Conservation (phyloP, 2,888 invertebrate species). For the Mystacides longicornis region DNA sequence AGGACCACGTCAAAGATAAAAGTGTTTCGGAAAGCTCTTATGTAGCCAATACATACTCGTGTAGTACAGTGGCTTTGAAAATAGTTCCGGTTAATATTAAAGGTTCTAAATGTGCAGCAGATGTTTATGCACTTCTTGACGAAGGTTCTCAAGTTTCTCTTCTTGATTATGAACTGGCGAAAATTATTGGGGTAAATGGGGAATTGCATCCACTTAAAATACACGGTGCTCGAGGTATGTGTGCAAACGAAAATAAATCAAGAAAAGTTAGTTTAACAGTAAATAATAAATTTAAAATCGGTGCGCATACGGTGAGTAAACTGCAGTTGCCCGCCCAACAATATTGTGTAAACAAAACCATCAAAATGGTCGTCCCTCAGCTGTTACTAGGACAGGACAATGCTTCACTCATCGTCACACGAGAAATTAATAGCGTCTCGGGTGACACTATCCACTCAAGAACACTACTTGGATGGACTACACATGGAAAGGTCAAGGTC, state of each 20-base stretch:
- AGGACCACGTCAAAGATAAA: not conserved
- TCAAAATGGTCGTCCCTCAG: not conserved
- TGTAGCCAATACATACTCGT: not conserved
- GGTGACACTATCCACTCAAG: not conserved
- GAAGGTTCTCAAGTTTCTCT: constrained; percentile 28
- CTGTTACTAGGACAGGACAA: not conserved
- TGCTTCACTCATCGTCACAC: not conserved
- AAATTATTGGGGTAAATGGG: constrained; percentile 24
- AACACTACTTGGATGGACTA: not conserved
- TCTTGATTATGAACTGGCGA: constrained; percentile 22
- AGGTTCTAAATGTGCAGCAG: constrained; percentile 25
- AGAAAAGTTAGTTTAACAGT: not conserved
- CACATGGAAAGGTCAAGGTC: not conserved
- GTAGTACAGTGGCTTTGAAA: constrained; percentile 22
- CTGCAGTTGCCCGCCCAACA: not conserved
- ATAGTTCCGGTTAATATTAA: constrained; percentile 24
- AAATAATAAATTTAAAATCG: not conserved
- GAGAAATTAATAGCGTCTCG: not conserved
- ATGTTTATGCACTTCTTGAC: constrained; percentile 26
- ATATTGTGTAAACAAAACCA: not conserved
- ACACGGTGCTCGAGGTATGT: constrained; percentile 24
- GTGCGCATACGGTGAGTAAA: not conserved
- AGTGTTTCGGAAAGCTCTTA: not conserved
- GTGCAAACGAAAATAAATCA: not conserved
- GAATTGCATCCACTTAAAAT: constrained; percentile 23